These are phyloP conservation scores for Calliopum simillimum DNA, from an alignment of 2,888 invertebrate species.

Conservation along the genomic window DNA sequence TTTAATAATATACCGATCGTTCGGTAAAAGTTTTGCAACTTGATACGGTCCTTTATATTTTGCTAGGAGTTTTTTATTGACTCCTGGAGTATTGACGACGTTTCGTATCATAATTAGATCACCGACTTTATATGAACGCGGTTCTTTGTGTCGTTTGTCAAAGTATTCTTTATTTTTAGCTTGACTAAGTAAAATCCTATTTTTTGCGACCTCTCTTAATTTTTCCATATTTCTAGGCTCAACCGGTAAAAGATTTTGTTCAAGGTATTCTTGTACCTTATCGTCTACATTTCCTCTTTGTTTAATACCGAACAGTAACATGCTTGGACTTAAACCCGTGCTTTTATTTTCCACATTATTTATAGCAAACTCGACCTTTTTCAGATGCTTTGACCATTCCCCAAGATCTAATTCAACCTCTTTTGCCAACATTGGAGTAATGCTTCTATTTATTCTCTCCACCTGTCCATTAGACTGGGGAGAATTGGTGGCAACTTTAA, in stretches of 20 bases:
- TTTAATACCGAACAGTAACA: conserved; percentile 28
- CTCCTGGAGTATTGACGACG: neutral
- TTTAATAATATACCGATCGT: neutral
- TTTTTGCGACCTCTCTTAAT: neutral
- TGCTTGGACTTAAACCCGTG: conserved; percentile 16
- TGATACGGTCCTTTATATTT: neutral
- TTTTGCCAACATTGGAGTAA: conserved; percentile 1
- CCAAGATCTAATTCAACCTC: conserved; percentile 4
- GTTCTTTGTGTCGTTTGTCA: neutral
- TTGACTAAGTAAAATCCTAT: neutral
- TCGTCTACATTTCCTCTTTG: conserved; percentile 35
- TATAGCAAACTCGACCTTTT: conserved; percentile 1
- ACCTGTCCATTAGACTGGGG: conserved; percentile 38
- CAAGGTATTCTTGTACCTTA: conserved; percentile 34
- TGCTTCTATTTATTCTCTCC: conserved; percentile 17
- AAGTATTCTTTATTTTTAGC: neutral
- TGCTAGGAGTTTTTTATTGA: neutral
- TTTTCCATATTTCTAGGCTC: conserved; percentile 2
- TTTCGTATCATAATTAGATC: neutral
- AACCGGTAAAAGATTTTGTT: neutral
- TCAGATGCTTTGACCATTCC: neutral
- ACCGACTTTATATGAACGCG: neutral
- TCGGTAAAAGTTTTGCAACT: neutral
- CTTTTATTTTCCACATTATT: neutral
- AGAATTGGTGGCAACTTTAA: conserved; percentile 31